These are phyloP conservation scores for Cyprinella venusta DNA, from an alignment of 2,797 vertebrate genomes.

Conservation along the genomic window DNA sequence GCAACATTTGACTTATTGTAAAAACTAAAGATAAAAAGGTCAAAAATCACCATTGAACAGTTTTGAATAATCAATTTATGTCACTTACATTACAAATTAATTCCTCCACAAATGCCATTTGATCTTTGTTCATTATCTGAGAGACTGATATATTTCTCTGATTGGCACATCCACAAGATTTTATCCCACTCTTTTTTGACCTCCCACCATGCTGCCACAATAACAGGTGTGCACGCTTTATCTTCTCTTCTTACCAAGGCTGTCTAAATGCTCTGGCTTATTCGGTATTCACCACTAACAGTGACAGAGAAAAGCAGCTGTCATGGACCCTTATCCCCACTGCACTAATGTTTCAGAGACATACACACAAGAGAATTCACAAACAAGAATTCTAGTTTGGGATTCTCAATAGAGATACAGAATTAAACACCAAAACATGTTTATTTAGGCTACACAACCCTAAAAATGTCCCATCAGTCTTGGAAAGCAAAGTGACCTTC, in stretches of 20 bases:
- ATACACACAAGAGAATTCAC: constrained; percentile 3
- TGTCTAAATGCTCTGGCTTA: constrained; percentile 30
- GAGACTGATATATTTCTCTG: background rate
- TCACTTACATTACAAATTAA: background rate
- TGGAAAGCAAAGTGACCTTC: constrained; percentile 38
- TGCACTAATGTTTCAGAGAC: constrained; percentile 29
- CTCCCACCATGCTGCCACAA: constrained; percentile 40
- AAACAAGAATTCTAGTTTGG: background rate
- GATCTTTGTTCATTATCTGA: background rate
- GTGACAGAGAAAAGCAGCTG: constrained; percentile 51
- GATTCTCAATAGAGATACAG: constrained; percentile 1
- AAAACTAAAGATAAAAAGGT: background rate
- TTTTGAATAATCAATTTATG: background rate
- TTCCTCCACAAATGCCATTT: background rate
- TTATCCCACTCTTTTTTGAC: background rate
- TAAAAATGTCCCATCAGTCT: background rate
- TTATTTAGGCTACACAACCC: background rate
- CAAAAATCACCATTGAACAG: constrained; percentile 4
- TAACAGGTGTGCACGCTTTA: constrained; percentile 50
- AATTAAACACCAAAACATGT: background rate
- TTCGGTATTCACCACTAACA: constrained; percentile 36
- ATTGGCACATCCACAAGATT: constrained; percentile 19
- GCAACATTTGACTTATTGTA: background rate
- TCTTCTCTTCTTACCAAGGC: constrained; percentile 52
- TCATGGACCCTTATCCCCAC: background rate